Evolutionary conservation across 1,140 invertebrate genomes (phyloP), one percentile per base, ranked within the genome.

Genomic region (Dreissena rostriformis): DNA sequence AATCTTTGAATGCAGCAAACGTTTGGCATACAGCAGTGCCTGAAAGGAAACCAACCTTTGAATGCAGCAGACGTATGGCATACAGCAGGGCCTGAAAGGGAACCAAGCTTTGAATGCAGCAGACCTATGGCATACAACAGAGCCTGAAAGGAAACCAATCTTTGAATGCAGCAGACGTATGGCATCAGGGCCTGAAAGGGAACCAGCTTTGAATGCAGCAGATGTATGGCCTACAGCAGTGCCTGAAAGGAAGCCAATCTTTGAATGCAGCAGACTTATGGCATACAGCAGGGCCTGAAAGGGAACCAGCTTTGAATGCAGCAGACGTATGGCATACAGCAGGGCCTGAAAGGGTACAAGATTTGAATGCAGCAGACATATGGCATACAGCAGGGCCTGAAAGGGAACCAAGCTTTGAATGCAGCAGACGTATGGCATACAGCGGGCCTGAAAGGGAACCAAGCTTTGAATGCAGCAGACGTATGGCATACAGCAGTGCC

Each of bases 41-140:
- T 86, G 90, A 93, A 63, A 91, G 87, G 11, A 76, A 86, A 26
- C 91, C 89, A 11, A 91, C 91, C 19, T 91, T 86, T 5, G 88
- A 82, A 39, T 88, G 89, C 89, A 91, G 89, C 76, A 95, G 95
- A 63, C 91, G 82, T 26, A 92, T 88, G 77, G 92, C 66, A 83
- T 93, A 93, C 81, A 99, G 94, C 86, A 98, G 94, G 57, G 97
- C 97, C 97, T 98, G 94, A 5, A 95, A 95, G 70, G 84, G 92
- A 14, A 57, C n/a, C 19, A 57, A 57, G 53, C n/a, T n/a, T n/a
- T n/a, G n/a, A n/a, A n/a, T n/a, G n/a, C n/a, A n/a, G n/a, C n/a
- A n/a, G n/a, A n/a, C n/a, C n/a, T n/a, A n/a, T n/a, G n/a, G n/a
- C n/a, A n/a, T n/a, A n/a, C n/a, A n/a, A n/a, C n/a, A n/a, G n/a